Conservation (phyloP, 2,888 invertebrate species). For the Aphidoletes aphidimyza region DNA sequence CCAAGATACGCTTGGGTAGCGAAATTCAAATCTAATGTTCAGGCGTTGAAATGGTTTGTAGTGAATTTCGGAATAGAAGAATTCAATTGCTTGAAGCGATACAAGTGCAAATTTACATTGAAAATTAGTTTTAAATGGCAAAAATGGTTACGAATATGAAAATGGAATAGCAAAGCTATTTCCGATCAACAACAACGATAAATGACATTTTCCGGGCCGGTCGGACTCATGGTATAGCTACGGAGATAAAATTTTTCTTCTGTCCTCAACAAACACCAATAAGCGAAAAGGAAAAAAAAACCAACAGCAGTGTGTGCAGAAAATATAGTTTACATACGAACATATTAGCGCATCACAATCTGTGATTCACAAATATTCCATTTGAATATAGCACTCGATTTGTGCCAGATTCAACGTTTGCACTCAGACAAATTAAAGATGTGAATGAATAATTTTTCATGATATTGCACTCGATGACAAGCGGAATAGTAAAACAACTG, state of each 20-base stretch:
- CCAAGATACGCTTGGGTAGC: too few relatives aligned
- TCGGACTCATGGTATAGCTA: too few relatives aligned
- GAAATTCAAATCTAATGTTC: too few relatives aligned
- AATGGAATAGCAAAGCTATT: slow-evolving; percentile 18
- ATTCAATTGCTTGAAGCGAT: neutral
- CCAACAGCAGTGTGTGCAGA: neutral
- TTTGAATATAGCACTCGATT: neutral
- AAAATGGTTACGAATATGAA: neutral
- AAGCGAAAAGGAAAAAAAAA: neutral
- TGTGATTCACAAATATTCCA: neutral
- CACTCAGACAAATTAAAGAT: slow-evolving; percentile 42
- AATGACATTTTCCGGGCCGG: too few relatives aligned
- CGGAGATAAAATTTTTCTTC: too few relatives aligned
- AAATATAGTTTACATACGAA: too few relatives aligned
- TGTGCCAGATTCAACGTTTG: neutral
- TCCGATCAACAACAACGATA: neutral
- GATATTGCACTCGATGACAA: slow-evolving; percentile 33
- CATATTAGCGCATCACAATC: neutral
- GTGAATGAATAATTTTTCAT: slow-evolving; percentile 33
- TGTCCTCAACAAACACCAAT: neutral
- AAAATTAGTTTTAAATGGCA: slow-evolving; percentile 1
- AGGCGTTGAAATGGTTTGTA: too few relatives aligned
- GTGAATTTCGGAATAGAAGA: too few relatives aligned
- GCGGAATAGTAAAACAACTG: neutral
- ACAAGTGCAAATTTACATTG: slow-evolving; percentile 34